These are phyloP conservation scores for Leptinotarsa texana DNA, from an alignment of 1,140 invertebrate species.

Conservation along the genomic window DNA sequence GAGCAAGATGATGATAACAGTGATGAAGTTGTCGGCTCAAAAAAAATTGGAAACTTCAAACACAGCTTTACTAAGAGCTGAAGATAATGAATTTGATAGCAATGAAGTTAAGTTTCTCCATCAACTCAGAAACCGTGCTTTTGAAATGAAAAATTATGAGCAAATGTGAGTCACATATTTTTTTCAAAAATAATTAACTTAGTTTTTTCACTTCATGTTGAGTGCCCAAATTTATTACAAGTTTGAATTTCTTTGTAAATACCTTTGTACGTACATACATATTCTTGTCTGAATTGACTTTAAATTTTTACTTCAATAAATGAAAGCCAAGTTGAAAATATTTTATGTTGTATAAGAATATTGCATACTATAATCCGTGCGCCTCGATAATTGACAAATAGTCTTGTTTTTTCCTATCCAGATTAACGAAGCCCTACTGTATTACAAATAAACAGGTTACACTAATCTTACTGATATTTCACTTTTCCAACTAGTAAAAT, in stretches of 20 bases:
- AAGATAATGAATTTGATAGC: constrained; percentile 19
- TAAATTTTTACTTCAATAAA: constrained; percentile 18
- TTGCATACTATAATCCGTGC: constrained; percentile 12
- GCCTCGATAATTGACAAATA: constrained; percentile 14
- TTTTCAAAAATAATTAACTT: not conserved
- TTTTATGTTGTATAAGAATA: constrained; percentile 12
- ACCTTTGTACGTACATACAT: not conserved
- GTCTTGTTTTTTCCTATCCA: not conserved
- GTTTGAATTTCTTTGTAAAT: not conserved
- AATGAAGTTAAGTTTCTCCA: constrained; percentile 9
- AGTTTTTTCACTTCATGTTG: not conserved
- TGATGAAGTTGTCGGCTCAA: no score
- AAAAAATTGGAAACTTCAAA: no score
- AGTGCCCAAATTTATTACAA: not conserved
- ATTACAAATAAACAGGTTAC: no score
- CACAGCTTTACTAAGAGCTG: not conserved
- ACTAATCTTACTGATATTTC: no score
- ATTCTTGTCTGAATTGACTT: not conserved
- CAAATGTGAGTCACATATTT: constrained; percentile 11
- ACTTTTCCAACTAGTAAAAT: no score
- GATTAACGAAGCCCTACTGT: not conserved
- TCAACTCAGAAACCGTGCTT: constrained; percentile 17
- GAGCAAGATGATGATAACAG: no score
- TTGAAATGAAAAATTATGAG: constrained; percentile 26
- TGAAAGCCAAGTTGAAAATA: not conserved